Base-by-base conservation (phyloP, 2,797 vertebrate species). In the Tapirus indicus region DNA sequence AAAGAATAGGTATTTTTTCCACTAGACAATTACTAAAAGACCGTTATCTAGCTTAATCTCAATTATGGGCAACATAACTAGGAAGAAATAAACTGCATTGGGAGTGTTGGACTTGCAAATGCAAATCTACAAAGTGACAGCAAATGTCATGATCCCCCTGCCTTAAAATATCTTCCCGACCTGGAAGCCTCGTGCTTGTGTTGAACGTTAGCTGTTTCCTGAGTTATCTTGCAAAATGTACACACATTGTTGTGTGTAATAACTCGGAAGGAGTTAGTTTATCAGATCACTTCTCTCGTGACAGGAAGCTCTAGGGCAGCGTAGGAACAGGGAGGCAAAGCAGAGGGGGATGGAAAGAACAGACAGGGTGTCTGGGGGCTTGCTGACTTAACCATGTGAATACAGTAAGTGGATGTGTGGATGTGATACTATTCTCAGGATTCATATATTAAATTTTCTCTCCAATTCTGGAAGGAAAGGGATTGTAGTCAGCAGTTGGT, bases 1-100 rank as follows among this genome's bases (percentile, higher is more conserved):
- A 94, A 96, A 97, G 85, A 79, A 91, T 20, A 95, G 83, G 47
- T 32, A 54, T 88, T 95, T 94, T 97, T 89, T 87, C 78, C 69
- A 56, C 41, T 41, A 72, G 74, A 83, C 69, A 77, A 71, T 95
- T 93, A 92, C 89, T 89, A 54, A 84, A 54, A 60, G 80, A 35
- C 23, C 32, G 68, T 98, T 94, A 91, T 88, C 91, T 85, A 91
- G 91, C 62, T 64, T 95, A 52, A 89, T 87, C 21, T 86, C 90
- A 89, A 75, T 91, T 52, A 92, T 18, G 60, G 71, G 66, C 84
- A 92, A 74, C 41, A 11, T 86, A 87, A 84, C 60, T 62, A 87
- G 79, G 80, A 69, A 89, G 94, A 95, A 82, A 95, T 79, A 83
- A 84, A 77, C 27, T 91, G 96, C 29, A 54, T 23, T 38, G 56